A percentile compares a stretch with the other conserved stretches of the same genome.
These are phyloP conservation scores for Tetranychus cinnabarinus DNA, from an alignment of 1,140 invertebrate species.

Conservation along the genomic window DNA sequence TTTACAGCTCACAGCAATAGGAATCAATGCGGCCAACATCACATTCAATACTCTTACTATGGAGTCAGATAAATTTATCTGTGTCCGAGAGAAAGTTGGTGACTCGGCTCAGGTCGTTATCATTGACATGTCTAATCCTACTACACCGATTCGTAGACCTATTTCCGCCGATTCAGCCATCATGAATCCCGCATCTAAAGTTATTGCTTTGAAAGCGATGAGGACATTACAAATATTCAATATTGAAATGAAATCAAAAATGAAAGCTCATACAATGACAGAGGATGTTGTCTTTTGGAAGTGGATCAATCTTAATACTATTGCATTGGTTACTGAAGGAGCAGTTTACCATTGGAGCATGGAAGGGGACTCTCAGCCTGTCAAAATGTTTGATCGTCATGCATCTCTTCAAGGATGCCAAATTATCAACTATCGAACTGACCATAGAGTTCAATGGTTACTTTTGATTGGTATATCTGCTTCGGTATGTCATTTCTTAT, in stretches of 20 bases:
- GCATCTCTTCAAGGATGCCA: constrained; percentile 81
- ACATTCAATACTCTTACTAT: constrained; percentile 97
- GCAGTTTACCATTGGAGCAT: constrained; percentile 97
- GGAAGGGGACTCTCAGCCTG: constrained; percentile 89
- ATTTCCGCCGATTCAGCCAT: constrained; percentile 99
- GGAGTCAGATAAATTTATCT: constrained; percentile 99
- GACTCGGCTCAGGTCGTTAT: constrained; percentile 93
- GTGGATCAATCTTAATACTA: constrained; percentile 93
- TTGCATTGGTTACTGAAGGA: constrained; percentile 87
- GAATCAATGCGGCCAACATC: constrained; percentile 90
- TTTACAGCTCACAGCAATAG: constrained; percentile 83
- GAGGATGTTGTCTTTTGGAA: constrained; percentile 99
- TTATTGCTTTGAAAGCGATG: constrained; percentile 36
- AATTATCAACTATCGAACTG: constrained; percentile 96
- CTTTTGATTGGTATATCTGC: constrained; percentile 89
- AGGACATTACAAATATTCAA: constrained; percentile 99
- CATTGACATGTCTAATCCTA: constrained; percentile 86
- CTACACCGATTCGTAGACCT: constrained; percentile 81
- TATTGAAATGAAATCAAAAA: constrained; percentile 99
- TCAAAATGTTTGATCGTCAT: constrained; percentile 96
- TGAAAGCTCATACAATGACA: constrained; percentile 88
- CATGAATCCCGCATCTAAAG: constrained; percentile 97
- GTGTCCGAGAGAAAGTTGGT: constrained; percentile 92
- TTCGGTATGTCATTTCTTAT: constrained; percentile 25
- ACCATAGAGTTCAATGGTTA: constrained; percentile 88